phyloP scores from a whole-genome alignment of 2,797 vertebrate species.

The Salmo trutta region DNA sequence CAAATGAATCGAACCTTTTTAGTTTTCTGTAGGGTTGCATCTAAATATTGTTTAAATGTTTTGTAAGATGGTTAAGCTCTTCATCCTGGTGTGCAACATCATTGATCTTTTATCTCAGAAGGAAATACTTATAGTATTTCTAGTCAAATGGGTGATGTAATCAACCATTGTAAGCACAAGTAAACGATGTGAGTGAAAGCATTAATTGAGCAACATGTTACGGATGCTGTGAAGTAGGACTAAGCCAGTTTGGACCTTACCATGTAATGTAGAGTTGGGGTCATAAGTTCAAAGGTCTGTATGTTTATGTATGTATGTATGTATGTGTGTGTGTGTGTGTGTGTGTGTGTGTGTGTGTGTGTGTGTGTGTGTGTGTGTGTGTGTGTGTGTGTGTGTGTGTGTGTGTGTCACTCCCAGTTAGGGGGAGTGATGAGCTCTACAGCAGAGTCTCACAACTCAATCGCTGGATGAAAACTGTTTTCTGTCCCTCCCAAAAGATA shows the following conservation, averaged over 20 bases:
- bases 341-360: no score
- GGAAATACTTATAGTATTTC: neutral
- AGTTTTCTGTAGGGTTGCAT: neutral
- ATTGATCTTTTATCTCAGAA: neutral
- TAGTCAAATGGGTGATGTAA: neutral
- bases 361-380: no score
- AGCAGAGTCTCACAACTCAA: no score
- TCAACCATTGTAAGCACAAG: neutral
- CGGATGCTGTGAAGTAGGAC: slow-evolving; percentile 10
- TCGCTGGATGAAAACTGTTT: no score
- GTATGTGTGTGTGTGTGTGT: no score
- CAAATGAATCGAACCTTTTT: no score
- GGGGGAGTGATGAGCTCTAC: no score
- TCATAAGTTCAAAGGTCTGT: neutral
- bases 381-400: no score
- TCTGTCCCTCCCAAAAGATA: no score
- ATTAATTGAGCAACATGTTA: slow-evolving; percentile 7
- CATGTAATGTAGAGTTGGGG: slow-evolving; percentile 20
- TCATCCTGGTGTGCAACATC: neutral
- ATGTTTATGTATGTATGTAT: neutral
- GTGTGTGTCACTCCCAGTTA: no score
- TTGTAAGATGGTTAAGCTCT: neutral
- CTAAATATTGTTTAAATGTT: neutral
- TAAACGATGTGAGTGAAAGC: neutral
- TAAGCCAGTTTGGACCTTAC: slow-evolving; percentile 19